Conservation (phyloP, 2,113 vertebrate genomes). For the Dinomys branickii region DNA sequence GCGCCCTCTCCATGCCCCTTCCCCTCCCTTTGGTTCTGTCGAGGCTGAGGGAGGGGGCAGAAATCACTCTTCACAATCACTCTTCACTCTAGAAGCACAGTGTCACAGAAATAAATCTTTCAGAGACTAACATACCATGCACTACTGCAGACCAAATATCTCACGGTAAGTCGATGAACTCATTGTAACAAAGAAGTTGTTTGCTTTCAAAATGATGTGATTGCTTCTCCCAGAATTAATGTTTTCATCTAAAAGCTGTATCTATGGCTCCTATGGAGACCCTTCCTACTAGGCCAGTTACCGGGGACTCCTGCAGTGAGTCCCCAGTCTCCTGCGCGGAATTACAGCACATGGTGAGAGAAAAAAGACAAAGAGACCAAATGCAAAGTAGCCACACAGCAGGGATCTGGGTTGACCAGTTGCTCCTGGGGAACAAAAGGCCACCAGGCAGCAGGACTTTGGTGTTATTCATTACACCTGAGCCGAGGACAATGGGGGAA, state of each 20-base stretch:
- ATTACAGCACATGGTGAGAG: not conserved
- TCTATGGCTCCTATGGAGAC: not conserved
- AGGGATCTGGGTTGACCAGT: not conserved
- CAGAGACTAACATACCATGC: not conserved
- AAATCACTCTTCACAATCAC: not conserved
- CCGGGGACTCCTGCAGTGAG: not conserved
- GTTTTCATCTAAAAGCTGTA: not conserved
- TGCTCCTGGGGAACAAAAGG: not conserved
- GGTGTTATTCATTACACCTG: not conserved
- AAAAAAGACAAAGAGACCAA: not conserved
- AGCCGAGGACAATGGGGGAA: not conserved
- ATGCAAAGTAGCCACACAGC: not conserved
- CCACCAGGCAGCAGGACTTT: not conserved
- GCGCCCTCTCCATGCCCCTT: not conserved
- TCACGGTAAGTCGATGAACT: not conserved
- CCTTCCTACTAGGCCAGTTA: not conserved
- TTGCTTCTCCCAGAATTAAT: not conserved
- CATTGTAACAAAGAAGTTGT: not conserved
- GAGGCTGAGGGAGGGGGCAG: not conserved
- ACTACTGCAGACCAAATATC: not conserved
- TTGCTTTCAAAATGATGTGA: not conserved
- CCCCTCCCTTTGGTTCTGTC: not conserved
- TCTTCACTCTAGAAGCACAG: not conserved
- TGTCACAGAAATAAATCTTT: not conserved
- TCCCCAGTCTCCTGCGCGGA: not conserved